Conservation (phyloP, 2,888 invertebrate species). For the Aleiodes alternator region DNA sequence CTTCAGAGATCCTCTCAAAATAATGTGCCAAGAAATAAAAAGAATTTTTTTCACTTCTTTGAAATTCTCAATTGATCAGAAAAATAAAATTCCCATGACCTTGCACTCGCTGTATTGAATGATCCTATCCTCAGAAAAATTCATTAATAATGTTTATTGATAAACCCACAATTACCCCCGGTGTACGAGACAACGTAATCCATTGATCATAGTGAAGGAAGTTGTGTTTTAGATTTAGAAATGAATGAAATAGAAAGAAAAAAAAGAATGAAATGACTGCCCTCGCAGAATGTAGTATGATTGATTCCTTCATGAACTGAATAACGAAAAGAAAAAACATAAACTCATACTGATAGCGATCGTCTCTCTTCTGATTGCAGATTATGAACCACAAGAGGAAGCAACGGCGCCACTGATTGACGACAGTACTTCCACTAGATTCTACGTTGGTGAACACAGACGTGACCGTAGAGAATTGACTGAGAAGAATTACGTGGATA, state of each 20-base stretch:
- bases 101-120: neutral
- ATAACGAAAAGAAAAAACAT: too few relatives aligned
- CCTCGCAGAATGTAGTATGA: slow-evolving; percentile 5
- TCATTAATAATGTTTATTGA: slow-evolving; percentile 2
- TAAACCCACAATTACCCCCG: neutral
- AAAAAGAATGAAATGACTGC: slow-evolving; percentile 13
- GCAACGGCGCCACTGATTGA: slow-evolving; percentile 57
- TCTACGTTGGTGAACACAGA: slow-evolving; percentile 60
- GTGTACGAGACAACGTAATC: slow-evolving; percentile 1
- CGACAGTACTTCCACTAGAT: slow-evolving; percentile 57
- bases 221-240: slow-evolving; percentile 2
- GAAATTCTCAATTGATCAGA: neutral
- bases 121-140: neutral
- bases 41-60: neutral
- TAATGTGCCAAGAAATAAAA: neutral
- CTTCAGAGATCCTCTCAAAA: neutral
- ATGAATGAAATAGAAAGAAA: slow-evolving; percentile 3
- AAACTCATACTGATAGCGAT: slow-evolving; percentile 24
- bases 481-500: slow-evolving; percentile 57
- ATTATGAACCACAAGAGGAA: slow-evolving; percentile 59
- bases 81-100: slow-evolving; percentile 19
- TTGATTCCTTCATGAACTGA: slow-evolving; percentile 12
- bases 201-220: slow-evolving; percentile 30
- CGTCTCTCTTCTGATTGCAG: slow-evolving; percentile 50
- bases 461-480: slow-evolving; percentile 64